Evolutionary conservation across 35 echinoderm and acorn worm genomes (phyloP).

Genomic region (Ophioderma brevispina): DNA sequence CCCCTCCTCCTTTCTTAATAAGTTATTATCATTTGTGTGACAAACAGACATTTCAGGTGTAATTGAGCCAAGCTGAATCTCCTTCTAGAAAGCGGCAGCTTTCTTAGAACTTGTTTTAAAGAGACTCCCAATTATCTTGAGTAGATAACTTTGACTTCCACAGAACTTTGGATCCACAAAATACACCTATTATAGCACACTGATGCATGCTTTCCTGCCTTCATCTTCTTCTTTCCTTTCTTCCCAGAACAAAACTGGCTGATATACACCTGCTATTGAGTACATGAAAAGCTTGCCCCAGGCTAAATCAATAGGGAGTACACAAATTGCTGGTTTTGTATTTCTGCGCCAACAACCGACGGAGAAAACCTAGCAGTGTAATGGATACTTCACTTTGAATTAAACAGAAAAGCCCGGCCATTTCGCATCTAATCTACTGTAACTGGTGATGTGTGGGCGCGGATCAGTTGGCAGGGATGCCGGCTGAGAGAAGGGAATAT

Average conservation of each 20-base stretch:
- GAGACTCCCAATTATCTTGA: too few relatives aligned
- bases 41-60: too few relatives aligned
- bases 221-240: not conserved
- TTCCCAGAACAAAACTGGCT: not conserved
- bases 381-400: conserved; percentile 38
- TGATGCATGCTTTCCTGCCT: too few relatives aligned
- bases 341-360: conserved; percentile 28
- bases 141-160: too few relatives aligned
- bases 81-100: too few relatives aligned
- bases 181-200: too few relatives aligned
- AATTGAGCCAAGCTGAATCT: too few relatives aligned
- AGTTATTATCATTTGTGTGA: too few relatives aligned
- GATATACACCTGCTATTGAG: conserved; percentile 2
- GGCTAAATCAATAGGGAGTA: conserved; percentile 42
- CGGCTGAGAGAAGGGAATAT: not conserved
- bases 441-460: conserved; percentile 17
- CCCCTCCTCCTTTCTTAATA: too few relatives aligned
- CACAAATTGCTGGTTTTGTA: conserved; percentile 54
- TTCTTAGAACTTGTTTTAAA: too few relatives aligned
- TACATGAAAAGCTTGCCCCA: conserved; percentile 11
- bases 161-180: too few relatives aligned
- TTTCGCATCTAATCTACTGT: conserved; percentile 44
- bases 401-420: conserved; percentile 40
- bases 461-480: not conserved
- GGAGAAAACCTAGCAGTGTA: conserved; percentile 18